phyloP scores from a whole-genome alignment of 2,888 invertebrate genomes.

The Cantharis flavilabris region DNA sequence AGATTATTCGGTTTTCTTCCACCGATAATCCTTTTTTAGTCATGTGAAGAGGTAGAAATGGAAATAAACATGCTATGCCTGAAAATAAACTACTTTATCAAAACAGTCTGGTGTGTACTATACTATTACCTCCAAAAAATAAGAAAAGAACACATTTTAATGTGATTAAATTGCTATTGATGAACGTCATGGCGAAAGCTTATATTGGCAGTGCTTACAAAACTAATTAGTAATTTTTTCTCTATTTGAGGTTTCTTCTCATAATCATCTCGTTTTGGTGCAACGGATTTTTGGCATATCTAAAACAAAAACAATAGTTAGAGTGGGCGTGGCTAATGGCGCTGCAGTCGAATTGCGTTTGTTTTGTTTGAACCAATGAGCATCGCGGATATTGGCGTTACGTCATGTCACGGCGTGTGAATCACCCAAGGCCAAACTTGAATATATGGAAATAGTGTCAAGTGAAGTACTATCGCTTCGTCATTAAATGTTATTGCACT shows the following conservation, averaged over 20 bases:
- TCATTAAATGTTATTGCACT: neutral
- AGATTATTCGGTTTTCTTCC: conserved; percentile 76
- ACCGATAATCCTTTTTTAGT: conserved; percentile 71
- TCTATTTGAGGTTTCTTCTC: neutral
- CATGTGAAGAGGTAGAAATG: conserved; percentile 82
- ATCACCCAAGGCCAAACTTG: neutral
- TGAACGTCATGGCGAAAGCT: conserved; percentile 45
- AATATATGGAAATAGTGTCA: neutral
- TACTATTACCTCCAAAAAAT: conserved; percentile 73
- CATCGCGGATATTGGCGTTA: neutral
- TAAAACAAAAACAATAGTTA: conserved; percentile 4
- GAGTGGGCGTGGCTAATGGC: neutral
- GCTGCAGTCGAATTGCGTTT: neutral
- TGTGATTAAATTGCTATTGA: conserved; percentile 75
- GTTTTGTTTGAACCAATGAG: neutral
- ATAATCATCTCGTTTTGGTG: neutral
- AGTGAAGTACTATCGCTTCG: neutral
- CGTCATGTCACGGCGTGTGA: neutral
- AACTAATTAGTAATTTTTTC: neutral
- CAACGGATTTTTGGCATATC: neutral
- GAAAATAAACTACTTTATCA: conserved; percentile 34
- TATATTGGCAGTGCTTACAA: neutral
- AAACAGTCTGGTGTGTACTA: neutral
- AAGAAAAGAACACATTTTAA: conserved; percentile 81
- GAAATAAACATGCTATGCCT: conserved; percentile 83